Percentiles rank a stretch among this genome's conserved stretches.
Evolutionary conservation across 2,888 invertebrate genomes (phyloP).

Genomic region (Microchrysa polita): DNA sequence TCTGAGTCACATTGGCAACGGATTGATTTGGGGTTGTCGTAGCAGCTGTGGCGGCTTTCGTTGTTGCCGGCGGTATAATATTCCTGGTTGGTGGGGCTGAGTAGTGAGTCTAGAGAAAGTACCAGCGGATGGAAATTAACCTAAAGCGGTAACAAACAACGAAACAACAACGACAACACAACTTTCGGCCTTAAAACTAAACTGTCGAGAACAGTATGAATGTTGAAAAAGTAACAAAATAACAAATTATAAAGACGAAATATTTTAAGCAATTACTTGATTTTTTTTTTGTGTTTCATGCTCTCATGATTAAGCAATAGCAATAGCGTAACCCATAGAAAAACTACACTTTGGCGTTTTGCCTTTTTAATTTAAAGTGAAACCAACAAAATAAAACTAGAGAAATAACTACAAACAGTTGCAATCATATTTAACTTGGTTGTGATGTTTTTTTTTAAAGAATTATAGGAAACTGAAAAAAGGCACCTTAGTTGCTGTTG

Average conservation of each 20-base stretch:
- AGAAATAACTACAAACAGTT: not conserved
- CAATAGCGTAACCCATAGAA: too few species aligned
- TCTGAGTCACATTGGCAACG: slow-evolving; percentile 51
- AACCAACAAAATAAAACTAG: not conserved
- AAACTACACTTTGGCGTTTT: too few species aligned
- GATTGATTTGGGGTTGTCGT: slow-evolving; percentile 51
- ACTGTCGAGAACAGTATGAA: too few species aligned
- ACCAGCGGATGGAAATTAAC: slow-evolving; percentile 39
- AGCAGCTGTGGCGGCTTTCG: slow-evolving; percentile 64
- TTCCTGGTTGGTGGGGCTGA: slow-evolving; percentile 73
- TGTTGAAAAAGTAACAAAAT: too few species aligned
- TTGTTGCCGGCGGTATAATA: slow-evolving; percentile 69
- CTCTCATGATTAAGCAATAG: too few species aligned
- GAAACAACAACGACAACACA: slow-evolving; percentile 46
- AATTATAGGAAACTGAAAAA: slow-evolving; percentile 43
- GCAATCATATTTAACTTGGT: slow-evolving; percentile 5
- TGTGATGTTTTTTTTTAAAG: too few species aligned
- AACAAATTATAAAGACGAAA: too few species aligned
- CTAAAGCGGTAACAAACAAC: slow-evolving; percentile 46
- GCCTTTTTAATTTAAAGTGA: too few species aligned
- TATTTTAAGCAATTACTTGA: too few species aligned
- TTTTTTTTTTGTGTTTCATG: too few species aligned
- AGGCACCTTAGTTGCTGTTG: slow-evolving; percentile 60
- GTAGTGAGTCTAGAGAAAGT: slow-evolving; percentile 60
- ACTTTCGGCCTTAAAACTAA: slow-evolving; percentile 32